Conservation (phyloP, 1,140 invertebrate species). For the Andricus grossulariae region DNA sequence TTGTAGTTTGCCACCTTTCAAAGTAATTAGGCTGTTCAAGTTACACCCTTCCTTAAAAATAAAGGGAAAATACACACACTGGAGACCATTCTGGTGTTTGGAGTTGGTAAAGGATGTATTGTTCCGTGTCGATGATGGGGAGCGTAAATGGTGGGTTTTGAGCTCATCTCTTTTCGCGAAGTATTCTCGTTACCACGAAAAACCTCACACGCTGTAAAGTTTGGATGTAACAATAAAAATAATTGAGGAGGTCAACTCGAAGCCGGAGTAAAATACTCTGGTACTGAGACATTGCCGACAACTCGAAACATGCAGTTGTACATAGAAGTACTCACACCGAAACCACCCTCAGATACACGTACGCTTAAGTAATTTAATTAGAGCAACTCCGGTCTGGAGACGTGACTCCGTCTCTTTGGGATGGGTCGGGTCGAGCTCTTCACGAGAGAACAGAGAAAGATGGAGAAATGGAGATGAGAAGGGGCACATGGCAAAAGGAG, state of each 20-base stretch:
- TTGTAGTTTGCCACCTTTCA: no score
- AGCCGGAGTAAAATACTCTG: not conserved
- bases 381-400: constrained; percentile 68
- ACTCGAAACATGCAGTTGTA: constrained; percentile 28
- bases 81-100: no score
- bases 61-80: no score
- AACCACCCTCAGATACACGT: constrained; percentile 61
- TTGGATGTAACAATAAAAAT: not conserved
- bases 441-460: constrained; percentile 20
- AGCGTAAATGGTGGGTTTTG: not conserved
- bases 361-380: constrained; percentile 72
- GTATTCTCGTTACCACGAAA: not conserved
- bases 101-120: not conserved
- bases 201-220: not conserved
- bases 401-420: constrained; percentile 58
- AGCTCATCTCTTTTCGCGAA: not conserved
- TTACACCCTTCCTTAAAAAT: no score
- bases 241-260: constrained; percentile 3
- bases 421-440: constrained; percentile 16
- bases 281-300: constrained; percentile 25
- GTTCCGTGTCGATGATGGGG: not conserved
- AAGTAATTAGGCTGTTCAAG: no score
- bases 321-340: constrained; percentile 5
- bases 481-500: constrained; percentile 29
- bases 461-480: constrained; percentile 28